A percentile compares a stretch with the other conserved stretches of the same genome.
These are phyloP conservation scores for Luscinia megarhynchos DNA, from an alignment of 2,797 vertebrate species.

Conservation along the genomic window DNA sequence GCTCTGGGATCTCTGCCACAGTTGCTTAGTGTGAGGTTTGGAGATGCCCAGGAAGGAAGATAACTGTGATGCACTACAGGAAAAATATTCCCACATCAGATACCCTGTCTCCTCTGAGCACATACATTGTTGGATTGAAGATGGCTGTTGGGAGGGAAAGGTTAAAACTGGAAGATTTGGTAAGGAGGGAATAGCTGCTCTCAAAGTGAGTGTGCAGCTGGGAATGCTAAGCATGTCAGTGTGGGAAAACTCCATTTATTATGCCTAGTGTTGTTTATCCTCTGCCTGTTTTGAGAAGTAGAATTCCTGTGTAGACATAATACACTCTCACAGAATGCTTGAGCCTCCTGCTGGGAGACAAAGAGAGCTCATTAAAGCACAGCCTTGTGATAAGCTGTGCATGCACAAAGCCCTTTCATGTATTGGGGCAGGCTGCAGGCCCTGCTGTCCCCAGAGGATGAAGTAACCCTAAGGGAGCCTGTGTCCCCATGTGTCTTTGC, in stretches of 20 bases:
- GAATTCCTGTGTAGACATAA: not conserved
- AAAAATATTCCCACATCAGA: not conserved
- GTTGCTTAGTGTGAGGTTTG: not conserved
- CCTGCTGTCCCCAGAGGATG: not conserved
- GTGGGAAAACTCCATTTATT: not conserved
- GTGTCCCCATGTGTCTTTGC: not conserved
- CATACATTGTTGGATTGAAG: not conserved
- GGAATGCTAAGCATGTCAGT: not conserved
- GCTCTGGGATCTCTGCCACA: not conserved
- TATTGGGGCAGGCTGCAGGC: rapidly evolving
- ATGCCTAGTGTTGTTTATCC: not conserved
- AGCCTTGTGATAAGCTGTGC: not conserved
- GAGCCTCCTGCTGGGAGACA: not conserved
- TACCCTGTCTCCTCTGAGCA: not conserved
- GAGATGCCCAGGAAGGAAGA: not conserved
- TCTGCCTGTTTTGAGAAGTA: not conserved
- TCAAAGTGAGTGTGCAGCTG: not conserved
- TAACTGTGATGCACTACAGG: not conserved
- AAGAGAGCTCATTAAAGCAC: not conserved
- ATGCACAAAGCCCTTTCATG: not conserved
- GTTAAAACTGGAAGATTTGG: not conserved
- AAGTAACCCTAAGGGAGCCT: not conserved
- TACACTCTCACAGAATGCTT: not conserved
- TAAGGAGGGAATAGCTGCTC: not conserved
- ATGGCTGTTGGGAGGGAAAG: not conserved